Evolutionary conservation across 2,797 vertebrate genomes (phyloP), one percentile per base, ranked within the genome.

Genomic region (Tragelaphus oryx): DNA sequence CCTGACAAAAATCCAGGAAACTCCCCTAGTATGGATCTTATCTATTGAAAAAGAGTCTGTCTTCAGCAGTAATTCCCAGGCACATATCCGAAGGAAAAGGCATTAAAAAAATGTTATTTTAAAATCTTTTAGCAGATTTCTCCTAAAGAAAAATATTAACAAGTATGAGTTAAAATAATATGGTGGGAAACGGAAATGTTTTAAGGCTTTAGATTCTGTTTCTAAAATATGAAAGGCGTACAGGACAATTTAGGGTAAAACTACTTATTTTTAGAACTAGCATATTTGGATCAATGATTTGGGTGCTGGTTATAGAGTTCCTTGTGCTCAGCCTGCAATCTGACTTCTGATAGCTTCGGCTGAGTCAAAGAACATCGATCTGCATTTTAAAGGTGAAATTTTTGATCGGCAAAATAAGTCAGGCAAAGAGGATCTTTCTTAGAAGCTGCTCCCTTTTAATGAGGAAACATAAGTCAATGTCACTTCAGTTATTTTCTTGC

Each of bases 361-460:
- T 71, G 78, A 90, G 60, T 87, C 30, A 37, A 96, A 92, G 84
- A 93, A 88, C 71, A 93, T 87, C 0, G 60, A 90, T 91, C 74
- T 84, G 82, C n/a, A 81, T 94, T 95, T 96, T 95, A 92, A 97
- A 97, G 95, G 89, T 95, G 95, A 94, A 79, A 91, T 88, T 94
- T 97, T 59, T 96, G 95, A 97, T 94, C 11, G 26, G 89, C 75
- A 93, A 95, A 91, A 26, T 92, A 93, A 96, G 75, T 60, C 85
- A 87, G 71, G 94, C 65, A 96, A 96, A 94, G 81, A 81, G 57
- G 82, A 93, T 30, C 68, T 95, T 94, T 94, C 81, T 85, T 85
- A 62, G 81, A 96, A 93, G 76, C 52, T 82, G 60, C 5, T 95
- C 60, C 80, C 33, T 95, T 95, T 96, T 95, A 97, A 97, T 95